A percentile compares a stretch with the other conserved stretches of the same genome.
phyloP scores from a whole-genome alignment of 35 echinoderm and acorn worm species.

The Chiridota heheva region DNA sequence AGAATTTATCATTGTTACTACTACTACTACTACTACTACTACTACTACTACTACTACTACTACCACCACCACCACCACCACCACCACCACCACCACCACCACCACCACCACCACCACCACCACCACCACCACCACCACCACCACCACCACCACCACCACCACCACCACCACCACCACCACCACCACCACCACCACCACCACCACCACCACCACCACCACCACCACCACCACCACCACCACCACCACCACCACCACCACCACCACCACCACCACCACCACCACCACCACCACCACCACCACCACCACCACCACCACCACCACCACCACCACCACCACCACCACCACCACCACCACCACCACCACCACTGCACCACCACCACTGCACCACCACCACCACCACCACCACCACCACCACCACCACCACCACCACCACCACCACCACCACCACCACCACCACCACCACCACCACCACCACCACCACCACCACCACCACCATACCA shows the following conservation, averaged over 20 bases:
- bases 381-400: too few species aligned
- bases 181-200: constrained; percentile 4
- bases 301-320: too few species aligned
- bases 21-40: background rate
- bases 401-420: too few species aligned
- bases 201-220: background rate
- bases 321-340: too few species aligned
- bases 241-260: background rate
- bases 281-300: too few species aligned
- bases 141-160: constrained; percentile 4
- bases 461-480: too few species aligned
- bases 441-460: too few species aligned
- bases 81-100: constrained; percentile 4
- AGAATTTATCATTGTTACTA: background rate
- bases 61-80: constrained; percentile 5
- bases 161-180: background rate
- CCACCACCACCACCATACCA: too few species aligned
- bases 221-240: constrained; percentile 5
- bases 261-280: too few species aligned
- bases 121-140: background rate
- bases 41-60: background rate
- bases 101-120: constrained; percentile 5
- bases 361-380: too few species aligned
- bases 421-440: too few species aligned
- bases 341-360: too few species aligned